Evolutionary conservation across 2,797 vertebrate species (phyloP).

Genomic region (Macropus fuliginosus): DNA sequence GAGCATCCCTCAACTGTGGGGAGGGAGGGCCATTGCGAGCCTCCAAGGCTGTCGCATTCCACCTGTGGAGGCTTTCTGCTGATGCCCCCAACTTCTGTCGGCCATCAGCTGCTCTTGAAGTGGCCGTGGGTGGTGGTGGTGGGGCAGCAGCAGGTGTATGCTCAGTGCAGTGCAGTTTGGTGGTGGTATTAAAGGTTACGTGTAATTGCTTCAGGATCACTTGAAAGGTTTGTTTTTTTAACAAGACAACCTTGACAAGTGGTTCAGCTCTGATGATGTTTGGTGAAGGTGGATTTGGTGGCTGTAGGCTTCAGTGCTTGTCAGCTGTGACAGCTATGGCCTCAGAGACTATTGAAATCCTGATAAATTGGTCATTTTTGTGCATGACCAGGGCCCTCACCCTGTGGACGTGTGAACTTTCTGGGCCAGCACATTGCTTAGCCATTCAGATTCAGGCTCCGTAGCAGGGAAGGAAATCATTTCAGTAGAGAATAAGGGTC

Average conservation of each 20-base stretch:
- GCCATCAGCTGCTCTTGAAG: not conserved
- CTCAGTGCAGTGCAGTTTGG: not conserved
- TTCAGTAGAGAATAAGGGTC: not conserved
- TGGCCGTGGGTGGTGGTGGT: too few species aligned
- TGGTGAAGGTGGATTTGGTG: too few species aligned
- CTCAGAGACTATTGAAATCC: too few species aligned
- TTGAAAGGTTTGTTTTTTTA: not conserved
- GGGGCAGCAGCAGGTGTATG: too few species aligned
- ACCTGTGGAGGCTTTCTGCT: not conserved
- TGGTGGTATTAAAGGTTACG: too few species aligned
- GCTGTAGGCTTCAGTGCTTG: too few species aligned
- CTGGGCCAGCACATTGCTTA: not conserved
- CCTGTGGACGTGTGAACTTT: not conserved
- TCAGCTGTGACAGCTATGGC: too few species aligned
- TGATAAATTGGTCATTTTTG: not conserved
- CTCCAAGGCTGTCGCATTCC: too few species aligned
- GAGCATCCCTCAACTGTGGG: not conserved
- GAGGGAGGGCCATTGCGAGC: not conserved
- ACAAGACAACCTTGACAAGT: not conserved
- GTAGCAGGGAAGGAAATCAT: not conserved
- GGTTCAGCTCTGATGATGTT: too few species aligned
- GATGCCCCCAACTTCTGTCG: not conserved
- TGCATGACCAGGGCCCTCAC: not conserved
- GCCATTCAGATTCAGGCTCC: not conserved
- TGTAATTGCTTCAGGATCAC: not conserved